Percentiles rank a stretch among this genome's conserved stretches.
Conservation (phyloP, 2,113 vertebrate species). For the cat (Felis catus) region F.catus_Fca126_mat1.0 CM031423.1:2129001-2129500, state of each 20-base stretch:
- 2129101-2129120: background rate
- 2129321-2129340: rapidly evolving
- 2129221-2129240: rapidly evolving
- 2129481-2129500: rapidly evolving
- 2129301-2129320: background rate
- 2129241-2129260: rapidly evolving
- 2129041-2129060: background rate
- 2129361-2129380: background rate
- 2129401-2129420: background rate
- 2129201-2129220: background rate
- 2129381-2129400: background rate
- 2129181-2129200: too few relatives aligned
- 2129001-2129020: constrained; percentile 54
- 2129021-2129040: background rate
- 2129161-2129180: background rate
- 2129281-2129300: too few relatives aligned
- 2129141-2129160: background rate
- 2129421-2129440: background rate
- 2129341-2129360: background rate
- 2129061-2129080: background rate
- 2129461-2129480: background rate
- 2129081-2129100: background rate
- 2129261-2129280: too few relatives aligned
- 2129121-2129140: background rate
- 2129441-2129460: too few relatives aligned